A percentile compares a stretch with the other conserved stretches of the same genome.
Conservation (phyloP, 1,140 invertebrate genomes). For the Hyles vespertilio region DNA sequence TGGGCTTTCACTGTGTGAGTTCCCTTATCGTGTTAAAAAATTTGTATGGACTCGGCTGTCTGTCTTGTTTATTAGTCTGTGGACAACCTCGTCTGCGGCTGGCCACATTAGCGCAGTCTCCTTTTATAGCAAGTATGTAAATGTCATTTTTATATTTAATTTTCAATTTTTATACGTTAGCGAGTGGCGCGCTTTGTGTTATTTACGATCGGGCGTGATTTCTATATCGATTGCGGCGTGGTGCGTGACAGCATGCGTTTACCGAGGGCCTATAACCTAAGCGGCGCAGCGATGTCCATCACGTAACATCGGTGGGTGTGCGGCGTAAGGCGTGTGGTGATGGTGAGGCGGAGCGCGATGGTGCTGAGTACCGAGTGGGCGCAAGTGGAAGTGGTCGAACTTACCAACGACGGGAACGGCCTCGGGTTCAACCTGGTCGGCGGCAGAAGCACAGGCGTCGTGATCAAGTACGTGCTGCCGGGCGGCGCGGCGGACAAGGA, state of each 20-base stretch:
- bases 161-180: constrained; percentile 47
- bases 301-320: constrained; percentile 54
- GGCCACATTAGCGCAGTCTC: constrained; percentile 70
- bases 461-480: constrained; percentile 95
- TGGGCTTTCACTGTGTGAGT: too few species aligned
- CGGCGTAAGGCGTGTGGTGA: constrained; percentile 35
- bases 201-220: constrained; percentile 24
- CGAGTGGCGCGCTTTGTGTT: constrained; percentile 18
- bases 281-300: constrained; percentile 34
- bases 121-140: constrained; percentile 71
- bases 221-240: constrained; percentile 24
- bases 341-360: constrained; percentile 75
- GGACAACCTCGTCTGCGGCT: constrained; percentile 47
- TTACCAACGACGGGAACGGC: constrained; percentile 89
- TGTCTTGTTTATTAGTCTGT: too few species aligned
- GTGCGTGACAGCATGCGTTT: constrained; percentile 23
- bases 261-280: constrained; percentile 55
- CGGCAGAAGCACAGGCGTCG: constrained; percentile 95
- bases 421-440: constrained; percentile 95
- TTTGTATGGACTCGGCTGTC: too few species aligned
- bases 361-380: constrained; percentile 93
- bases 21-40: too few species aligned
- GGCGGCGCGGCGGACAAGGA: constrained; percentile 95
- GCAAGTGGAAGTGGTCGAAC: constrained; percentile 93
- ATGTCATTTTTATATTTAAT: constrained; percentile 68